Evolutionary conservation across 1,140 invertebrate genomes (phyloP), one percentile per base, ranked within the genome.

Genomic region (Hyles vespertilio): DNA sequence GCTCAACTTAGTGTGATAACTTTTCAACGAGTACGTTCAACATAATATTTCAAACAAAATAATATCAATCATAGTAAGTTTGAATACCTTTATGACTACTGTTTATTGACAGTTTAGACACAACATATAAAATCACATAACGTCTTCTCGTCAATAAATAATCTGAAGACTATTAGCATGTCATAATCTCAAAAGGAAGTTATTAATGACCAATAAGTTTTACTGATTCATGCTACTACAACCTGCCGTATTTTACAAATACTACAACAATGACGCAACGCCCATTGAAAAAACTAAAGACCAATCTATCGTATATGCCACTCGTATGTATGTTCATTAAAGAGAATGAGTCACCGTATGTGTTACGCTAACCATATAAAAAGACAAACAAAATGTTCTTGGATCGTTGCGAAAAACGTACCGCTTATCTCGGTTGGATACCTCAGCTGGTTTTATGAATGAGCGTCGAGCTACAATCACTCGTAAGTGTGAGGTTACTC

Each of bases 361-460:
- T 73, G 70, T 74, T 74, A 79, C 59, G 59, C 69, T 61, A 65
- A 70, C 69, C 45, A 72, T 59, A 66, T 69, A 52, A 72, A 72
- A 65, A 72, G 66, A 61, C 61, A 62, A 66, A 61, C 58, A 63
- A 63, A 57, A 32, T 63, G 63, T 49, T 66, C 56, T 60, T 43
- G 59, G 47, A 45, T 61, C 51, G 63, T 58, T 59, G 58, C 59
- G 65, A 67, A 64, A 59, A 46, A 33, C 48, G 59, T 57, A 32
- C 67, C 62, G 61, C 65, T 69, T 69, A 80, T 77, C 71, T 75
- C 61, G 63, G 68, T 49, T 43, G 76, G 59, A 54, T 80, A 65
- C 63, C 44, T 68, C 56, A 6, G 54, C 70, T 56, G 7, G 54
- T 60, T 61, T 81, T 84, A 79, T 87, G 81, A 87, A 87, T 87